Conservation (phyloP, 2,113 vertebrate species). For the Caranx ignobilis region DNA sequence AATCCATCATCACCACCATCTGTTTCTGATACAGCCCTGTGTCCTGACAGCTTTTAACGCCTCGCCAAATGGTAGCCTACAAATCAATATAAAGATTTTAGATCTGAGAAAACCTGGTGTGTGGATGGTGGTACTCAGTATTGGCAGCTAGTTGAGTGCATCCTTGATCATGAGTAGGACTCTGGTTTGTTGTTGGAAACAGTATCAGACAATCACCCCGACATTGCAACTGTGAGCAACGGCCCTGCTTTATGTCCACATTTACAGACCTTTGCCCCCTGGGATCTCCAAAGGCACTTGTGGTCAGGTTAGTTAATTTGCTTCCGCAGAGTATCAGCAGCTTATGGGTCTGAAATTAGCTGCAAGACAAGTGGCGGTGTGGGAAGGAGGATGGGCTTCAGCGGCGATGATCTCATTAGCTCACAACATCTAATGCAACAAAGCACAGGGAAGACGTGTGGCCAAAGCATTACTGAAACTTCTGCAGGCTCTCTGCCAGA, state of each 20-base stretch:
- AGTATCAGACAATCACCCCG: neutral
- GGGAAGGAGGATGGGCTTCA: conserved; percentile 43
- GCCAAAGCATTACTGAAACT: conserved; percentile 13
- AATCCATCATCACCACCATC: neutral
- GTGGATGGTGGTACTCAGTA: neutral
- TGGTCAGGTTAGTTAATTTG: conserved; percentile 61
- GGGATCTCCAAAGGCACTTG: conserved; percentile 26
- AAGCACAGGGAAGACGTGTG: conserved; percentile 13
- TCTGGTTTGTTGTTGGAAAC: neutral
- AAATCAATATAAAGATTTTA: neutral
- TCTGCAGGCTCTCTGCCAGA: conserved; percentile 7
- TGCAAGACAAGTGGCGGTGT: conserved; percentile 6
- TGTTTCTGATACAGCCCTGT: neutral
- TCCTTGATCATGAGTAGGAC: neutral
- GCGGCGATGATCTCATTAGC: conserved; percentile 67
- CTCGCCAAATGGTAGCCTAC: neutral
- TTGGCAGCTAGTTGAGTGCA: neutral
- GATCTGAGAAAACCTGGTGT: neutral
- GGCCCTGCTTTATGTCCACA: neutral
- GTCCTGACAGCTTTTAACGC: neutral
- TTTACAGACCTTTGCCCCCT: conserved; percentile 1
- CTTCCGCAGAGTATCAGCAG: conserved; percentile 66
- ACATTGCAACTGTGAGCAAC: neutral
- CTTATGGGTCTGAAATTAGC: conserved; percentile 77
- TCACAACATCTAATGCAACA: conserved; percentile 22